A percentile compares a stretch with the other conserved stretches of the same genome.
Conservation (phyloP, 2,888 invertebrate species). For the Eupeodes luniger region DNA sequence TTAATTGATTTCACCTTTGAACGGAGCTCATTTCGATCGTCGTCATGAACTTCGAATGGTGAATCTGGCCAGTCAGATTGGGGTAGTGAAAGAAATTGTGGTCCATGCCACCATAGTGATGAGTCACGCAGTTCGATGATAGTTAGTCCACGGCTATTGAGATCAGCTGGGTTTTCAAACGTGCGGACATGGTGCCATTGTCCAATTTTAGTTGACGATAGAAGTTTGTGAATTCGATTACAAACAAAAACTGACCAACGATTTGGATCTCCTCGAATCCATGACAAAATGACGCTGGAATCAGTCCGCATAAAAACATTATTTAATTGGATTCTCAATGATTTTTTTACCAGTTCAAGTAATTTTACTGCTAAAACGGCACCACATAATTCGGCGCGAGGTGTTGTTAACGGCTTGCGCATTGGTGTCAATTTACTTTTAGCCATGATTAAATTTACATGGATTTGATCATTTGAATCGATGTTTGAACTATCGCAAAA, state of each 20-base stretch:
- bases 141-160: conserved; percentile 10
- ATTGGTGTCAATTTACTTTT: conserved; percentile 2
- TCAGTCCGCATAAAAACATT: background rate
- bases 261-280: conserved; percentile 4
- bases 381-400: no score
- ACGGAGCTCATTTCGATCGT: background rate
- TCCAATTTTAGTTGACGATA: background rate
- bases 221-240: background rate
- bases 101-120: conserved; percentile 21
- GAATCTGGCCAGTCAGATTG: background rate
- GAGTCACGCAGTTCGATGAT: conserved; percentile 28
- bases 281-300: background rate
- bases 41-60: background rate
- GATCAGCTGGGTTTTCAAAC: conserved; percentile 32
- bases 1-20: conserved; percentile 4
- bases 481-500: conserved; percentile 1
- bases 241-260: conserved; percentile 9
- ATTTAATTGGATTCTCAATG: background rate
- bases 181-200: conserved; percentile 9
- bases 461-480: background rate
- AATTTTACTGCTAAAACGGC: background rate
- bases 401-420: background rate
- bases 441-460: background rate
- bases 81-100: conserved; percentile 15
- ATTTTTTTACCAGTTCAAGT: background rate